phyloP scores from a whole-genome alignment of 1,140 invertebrate genomes.

The Platorchestia sp. region DNA sequence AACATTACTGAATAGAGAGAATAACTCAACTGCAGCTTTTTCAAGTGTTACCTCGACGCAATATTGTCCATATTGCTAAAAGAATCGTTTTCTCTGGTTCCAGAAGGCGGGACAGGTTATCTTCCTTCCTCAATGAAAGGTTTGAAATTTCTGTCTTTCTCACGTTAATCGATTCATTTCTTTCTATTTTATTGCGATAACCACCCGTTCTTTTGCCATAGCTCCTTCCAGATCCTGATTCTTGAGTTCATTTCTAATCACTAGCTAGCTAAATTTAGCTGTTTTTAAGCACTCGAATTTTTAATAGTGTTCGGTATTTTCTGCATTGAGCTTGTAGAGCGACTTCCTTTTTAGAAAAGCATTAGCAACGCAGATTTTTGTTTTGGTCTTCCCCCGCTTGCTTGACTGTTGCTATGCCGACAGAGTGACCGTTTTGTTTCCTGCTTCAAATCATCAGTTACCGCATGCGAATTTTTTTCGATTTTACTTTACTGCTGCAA shows the following conservation, averaged over 20 bases:
- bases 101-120: constrained; percentile 55
- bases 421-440: background rate
- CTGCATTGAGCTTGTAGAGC: background rate
- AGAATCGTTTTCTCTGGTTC: constrained; percentile 52
- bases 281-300: background rate
- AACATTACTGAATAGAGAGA: background rate
- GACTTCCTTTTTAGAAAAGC: background rate
- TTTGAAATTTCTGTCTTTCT: constrained; percentile 43
- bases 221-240: background rate
- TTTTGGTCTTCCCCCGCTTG: background rate
- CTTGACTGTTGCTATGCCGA: background rate
- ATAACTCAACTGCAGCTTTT: background rate
- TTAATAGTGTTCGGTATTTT: background rate
- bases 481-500: background rate
- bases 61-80: constrained; percentile 39
- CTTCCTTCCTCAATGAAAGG: constrained; percentile 55
- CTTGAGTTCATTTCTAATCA: background rate
- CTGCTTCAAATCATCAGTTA: background rate
- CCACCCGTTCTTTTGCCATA: constrained; percentile 9
- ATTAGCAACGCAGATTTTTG: background rate
- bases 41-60: background rate
- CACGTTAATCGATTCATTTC: constrained; percentile 4
- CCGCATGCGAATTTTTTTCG: background rate
- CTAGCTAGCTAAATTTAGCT: background rate
- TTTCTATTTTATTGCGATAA: background rate